These are phyloP conservation scores for Ornithorhynchus anatinus DNA, from an alignment of 2,113 vertebrate species.

Conservation along the genomic window DNA sequence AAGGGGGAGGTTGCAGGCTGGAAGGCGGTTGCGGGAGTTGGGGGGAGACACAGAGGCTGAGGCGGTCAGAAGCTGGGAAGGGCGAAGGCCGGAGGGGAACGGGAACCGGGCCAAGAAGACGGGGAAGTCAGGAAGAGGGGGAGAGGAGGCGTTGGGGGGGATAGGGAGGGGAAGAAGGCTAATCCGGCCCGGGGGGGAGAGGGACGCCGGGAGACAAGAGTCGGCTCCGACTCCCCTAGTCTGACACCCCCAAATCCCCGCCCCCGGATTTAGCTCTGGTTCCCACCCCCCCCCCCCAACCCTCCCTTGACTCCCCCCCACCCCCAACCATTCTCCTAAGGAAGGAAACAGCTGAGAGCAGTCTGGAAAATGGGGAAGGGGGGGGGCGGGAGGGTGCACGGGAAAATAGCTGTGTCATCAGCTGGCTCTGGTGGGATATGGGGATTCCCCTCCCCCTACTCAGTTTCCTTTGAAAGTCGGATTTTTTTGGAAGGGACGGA, in stretches of 20 bases:
- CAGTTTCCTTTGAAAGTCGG: slow-evolving; percentile 22
- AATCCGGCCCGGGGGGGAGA: not conserved
- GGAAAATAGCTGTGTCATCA: slow-evolving; percentile 49
- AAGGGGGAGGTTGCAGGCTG: not conserved
- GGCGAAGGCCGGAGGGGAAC: slow-evolving; percentile 17
- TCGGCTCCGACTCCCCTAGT: not conserved
- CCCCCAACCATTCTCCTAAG: slow-evolving; percentile 38
- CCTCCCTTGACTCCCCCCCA: slow-evolving; percentile 14
- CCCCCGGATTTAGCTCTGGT: too few relatives aligned
- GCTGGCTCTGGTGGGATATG: slow-evolving; percentile 18
- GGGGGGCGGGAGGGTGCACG: too few relatives aligned
- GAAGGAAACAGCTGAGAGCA: slow-evolving; percentile 27
- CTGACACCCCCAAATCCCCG: not conserved
- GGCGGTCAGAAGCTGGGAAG: not conserved
- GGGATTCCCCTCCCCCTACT: slow-evolving; percentile 30
- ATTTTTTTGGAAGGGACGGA: slow-evolving; percentile 51
- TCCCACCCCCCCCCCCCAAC: not conserved
- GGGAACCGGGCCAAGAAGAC: slow-evolving; percentile 26
- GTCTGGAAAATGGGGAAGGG: slow-evolving; percentile 5
- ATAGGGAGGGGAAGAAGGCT: not conserved
- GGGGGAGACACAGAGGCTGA: not conserved
- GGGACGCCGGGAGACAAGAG: not conserved
- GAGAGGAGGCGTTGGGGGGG: slow-evolving; percentile 2
- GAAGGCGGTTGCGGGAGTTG: not conserved
- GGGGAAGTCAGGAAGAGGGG: slow-evolving; percentile 32